Conservation (phyloP, 1,140 invertebrate species). For the Zaprionus lachaisei region DNA sequence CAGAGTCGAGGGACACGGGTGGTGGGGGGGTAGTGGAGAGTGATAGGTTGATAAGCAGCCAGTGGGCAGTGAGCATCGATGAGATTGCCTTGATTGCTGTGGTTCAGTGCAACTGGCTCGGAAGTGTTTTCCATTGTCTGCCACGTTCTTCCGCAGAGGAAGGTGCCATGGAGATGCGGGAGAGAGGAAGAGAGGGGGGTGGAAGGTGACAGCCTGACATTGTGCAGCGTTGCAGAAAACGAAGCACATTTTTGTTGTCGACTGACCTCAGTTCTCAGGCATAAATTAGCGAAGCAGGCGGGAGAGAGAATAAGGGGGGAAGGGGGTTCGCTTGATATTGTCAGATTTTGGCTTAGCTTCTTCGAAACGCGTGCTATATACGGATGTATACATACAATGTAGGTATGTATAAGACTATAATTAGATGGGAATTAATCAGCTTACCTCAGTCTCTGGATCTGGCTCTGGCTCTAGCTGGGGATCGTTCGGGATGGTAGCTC, state of each 20-base stretch:
- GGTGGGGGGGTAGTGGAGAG: background rate
- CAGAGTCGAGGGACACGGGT: background rate
- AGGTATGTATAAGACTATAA: constrained; percentile 26
- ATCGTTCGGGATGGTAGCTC: constrained; percentile 27
- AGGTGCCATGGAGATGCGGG: background rate
- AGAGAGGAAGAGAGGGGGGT: background rate
- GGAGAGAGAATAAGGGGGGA: background rate
- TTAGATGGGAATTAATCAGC: constrained; percentile 67
- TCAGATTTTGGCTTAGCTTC: background rate
- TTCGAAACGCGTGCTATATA: background rate
- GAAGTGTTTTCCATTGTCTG: constrained; percentile 36
- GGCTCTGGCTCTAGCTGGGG: background rate
- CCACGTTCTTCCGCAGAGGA: constrained; percentile 9
- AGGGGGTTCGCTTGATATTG: background rate
- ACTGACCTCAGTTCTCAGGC: constrained; percentile 21
- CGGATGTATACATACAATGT: background rate
- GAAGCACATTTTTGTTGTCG: constrained; percentile 9
- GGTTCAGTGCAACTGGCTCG: constrained; percentile 67
- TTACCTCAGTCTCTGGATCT: constrained; percentile 61
- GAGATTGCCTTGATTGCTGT: constrained; percentile 66
- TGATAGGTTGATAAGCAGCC: background rate
- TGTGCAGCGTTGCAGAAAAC: constrained; percentile 47
- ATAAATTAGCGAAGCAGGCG: constrained; percentile 20
- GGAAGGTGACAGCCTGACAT: background rate
- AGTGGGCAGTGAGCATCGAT: constrained; percentile 29